Evolutionary conservation across 2,797 vertebrate species (phyloP).

Genomic region (Dromococcyx pavoninus): DNA sequence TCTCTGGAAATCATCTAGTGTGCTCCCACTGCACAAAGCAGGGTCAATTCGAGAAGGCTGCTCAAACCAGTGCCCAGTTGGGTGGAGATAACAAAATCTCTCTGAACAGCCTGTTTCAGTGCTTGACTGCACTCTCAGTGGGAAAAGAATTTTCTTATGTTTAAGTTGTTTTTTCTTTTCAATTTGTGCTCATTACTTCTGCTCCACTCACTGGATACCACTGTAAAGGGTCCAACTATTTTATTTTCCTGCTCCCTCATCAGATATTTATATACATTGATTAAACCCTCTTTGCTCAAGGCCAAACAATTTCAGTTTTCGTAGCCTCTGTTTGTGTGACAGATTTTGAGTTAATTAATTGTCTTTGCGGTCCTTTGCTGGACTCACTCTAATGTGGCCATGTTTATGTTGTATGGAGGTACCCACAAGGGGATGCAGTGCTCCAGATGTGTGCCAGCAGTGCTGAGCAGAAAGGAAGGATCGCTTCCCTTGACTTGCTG

Average conservation of each 20-base stretch:
- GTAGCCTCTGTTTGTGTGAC: not conserved
- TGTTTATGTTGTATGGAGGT: not conserved
- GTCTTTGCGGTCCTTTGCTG: not conserved
- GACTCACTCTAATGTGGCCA: accelerated
- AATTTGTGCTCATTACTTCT: not conserved
- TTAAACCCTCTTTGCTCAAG: not conserved
- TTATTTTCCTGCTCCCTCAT: not conserved
- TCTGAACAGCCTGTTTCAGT: not conserved
- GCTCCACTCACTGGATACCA: not conserved
- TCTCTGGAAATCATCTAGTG: not conserved
- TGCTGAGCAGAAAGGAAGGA: not conserved
- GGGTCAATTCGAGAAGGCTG: not conserved
- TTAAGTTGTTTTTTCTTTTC: not conserved
- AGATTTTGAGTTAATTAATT: not conserved
- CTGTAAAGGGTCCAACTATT: not conserved
- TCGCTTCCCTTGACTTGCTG: not conserved
- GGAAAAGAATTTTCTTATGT: not conserved
- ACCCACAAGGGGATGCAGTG: not conserved
- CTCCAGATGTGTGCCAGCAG: not conserved
- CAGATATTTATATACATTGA: not conserved
- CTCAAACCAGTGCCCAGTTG: not conserved
- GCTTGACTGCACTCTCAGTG: not conserved
- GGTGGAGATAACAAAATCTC: not conserved
- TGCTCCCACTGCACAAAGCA: not conserved
- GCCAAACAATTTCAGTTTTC: not conserved